Percentiles rank a stretch among this genome's conserved stretches.
Evolutionary conservation across 2,888 invertebrate species (phyloP).

Genomic region (Carpatolechia fugitivella): DNA sequence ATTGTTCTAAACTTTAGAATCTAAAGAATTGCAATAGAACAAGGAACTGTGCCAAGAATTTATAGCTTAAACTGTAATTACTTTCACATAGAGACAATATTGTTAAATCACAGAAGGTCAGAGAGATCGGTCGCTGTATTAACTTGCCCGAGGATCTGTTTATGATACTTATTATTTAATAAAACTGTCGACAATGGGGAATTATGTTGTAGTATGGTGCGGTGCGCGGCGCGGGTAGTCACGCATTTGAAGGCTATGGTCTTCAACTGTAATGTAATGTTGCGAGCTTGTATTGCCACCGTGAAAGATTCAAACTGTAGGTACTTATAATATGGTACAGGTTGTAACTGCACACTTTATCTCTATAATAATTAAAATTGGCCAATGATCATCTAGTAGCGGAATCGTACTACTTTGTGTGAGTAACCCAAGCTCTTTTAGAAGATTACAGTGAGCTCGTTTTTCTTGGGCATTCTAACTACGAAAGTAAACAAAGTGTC

Average conservation of each 20-base stretch:
- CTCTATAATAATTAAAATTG: too few relatives aligned
- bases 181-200: conserved; percentile 49
- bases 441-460: too few relatives aligned
- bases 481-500: too few relatives aligned
- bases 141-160: conserved; percentile 48
- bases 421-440: too few relatives aligned
- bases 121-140: conserved; percentile 41
- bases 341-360: too few relatives aligned
- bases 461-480: too few relatives aligned
- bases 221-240: conserved; percentile 21
- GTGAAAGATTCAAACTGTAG: not conserved
- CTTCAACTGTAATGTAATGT: not conserved
- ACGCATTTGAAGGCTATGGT: conserved; percentile 19
- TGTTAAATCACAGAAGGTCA: conserved; percentile 56
- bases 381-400: too few relatives aligned
- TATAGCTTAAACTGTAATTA: conserved; percentile 50
- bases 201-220: conserved; percentile 35
- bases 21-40: conserved; percentile 13
- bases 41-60: conserved; percentile 35
- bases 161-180: conserved; percentile 60
- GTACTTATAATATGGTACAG: too few relatives aligned
- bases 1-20: too few relatives aligned
- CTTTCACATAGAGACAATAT: conserved; percentile 57
- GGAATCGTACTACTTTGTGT: too few relatives aligned
- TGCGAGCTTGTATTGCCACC: not conserved